Base-by-base conservation (phyloP, 2,888 invertebrate species). In the Euproctis similis region DNA sequence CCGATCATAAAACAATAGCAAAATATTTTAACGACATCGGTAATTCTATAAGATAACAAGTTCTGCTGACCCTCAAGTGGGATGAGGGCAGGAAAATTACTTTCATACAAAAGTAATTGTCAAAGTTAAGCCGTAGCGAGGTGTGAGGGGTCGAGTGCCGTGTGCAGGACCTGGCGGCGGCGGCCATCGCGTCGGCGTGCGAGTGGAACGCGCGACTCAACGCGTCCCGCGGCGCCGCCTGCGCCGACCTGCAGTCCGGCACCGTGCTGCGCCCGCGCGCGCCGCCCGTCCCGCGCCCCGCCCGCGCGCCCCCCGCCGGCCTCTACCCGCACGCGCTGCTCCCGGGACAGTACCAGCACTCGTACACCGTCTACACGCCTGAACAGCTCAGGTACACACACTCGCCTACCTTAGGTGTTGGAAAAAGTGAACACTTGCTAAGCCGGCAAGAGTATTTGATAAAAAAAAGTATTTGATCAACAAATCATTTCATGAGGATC, bases 341-440 rank as follows among this genome's bases (percentile, higher is more conserved):
- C 52, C 96, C 97, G 18, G 98, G 98, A n/a, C 99, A 99, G 82
- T 98, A 90, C 81, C 93, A 94, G 48, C 95, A 97, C 71, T 88
- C 89, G 63, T 97, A 92, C 75, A 89, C 91, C 57, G 53, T 71
- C 33, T 97, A 95, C 68, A 90, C 93, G 1, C 85, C 95, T 4
- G 88, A 91, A 8, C 96, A 98, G 73, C 84, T 98, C 11, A 48
- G 76, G 76, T 75, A 28, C 16, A n/a, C n/a, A n/a, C n/a, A n/a
- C n/a, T n/a, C n/a, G n/a, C n/a, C n/a, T n/a, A n/a, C n/a, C n/a
- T n/a, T n/a, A n/a, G n/a, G n/a, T n/a, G n/a, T n/a, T n/a, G n/a
- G n/a, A n/a, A n/a, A n/a, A n/a, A n/a, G n/a, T n/a, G n/a, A n/a
- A n/a, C n/a, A n/a, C n/a, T n/a, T n/a, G n/a, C n/a, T n/a, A n/a